Base-by-base conservation (phyloP, 2,113 vertebrate genomes). In the Daubentonia madagascariensis region DNA sequence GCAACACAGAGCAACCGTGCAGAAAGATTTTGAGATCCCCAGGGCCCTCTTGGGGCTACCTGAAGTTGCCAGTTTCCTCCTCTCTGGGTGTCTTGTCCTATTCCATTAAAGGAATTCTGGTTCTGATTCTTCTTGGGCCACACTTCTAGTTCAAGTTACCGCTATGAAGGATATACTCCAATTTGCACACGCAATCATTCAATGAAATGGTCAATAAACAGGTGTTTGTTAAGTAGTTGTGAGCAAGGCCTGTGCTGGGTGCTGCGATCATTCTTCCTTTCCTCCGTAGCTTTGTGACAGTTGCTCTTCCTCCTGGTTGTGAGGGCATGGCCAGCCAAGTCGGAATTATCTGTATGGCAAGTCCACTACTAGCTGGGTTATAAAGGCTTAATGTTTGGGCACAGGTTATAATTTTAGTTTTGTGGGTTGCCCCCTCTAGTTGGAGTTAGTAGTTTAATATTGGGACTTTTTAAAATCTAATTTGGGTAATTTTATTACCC, bases 401-500 rank as follows among this genome's bases (percentile, higher is more conserved):
- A 54, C 9, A 75, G 67, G 16, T 37, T 88, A 28, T 48, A 87
- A 63, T 40, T 92, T 89, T 68, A 92, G 59, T 81, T 94, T 80
- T 57, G 12, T 28, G 4, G 8, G 32, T 80, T 95, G 57, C 4
- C 1, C 63, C 28, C 14, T 84, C 12, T 86, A 48, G 17, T 70
- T 57, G 45, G 70, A 79, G 35, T 81, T 93, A 54, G 7, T 65
- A 67, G 65, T 91, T 70, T 86, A 93, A 9, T 63, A 76, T 28
- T 78, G 9, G 67, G 35, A 54, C 17, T 73, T 50, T 52, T 43
- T 9, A 30, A 28, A 3, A 0, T 73, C 40, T 87, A 63, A 59
- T 83, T 91, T 93, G 40, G 2, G 5, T 90, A 59, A 57, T n/a
- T n/a, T n/a, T n/a, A n/a, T n/a, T n/a, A n/a, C n/a, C n/a, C n/a